Base-by-base conservation (phyloP, 2,797 vertebrate genomes). In the Microctenopoma lineatum region DNA sequence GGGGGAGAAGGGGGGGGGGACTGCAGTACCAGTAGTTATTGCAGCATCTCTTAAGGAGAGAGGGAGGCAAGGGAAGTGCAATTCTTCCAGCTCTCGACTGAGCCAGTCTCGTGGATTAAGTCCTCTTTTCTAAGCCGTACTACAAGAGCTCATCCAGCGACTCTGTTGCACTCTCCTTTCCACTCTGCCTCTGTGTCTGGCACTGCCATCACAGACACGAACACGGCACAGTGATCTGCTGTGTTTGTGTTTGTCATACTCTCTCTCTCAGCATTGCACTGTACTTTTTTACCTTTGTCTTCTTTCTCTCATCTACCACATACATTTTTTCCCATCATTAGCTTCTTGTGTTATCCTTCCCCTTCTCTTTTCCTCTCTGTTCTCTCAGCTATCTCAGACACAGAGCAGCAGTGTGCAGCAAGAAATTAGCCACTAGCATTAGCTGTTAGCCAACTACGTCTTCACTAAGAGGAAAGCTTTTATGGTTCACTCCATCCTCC, bases 101-200 rank as follows among this genome's bases (percentile, higher is more conserved):
- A 70, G 82, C 70, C 70, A 86, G 87, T 86, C 60, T 85, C 83
- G 77, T 90, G 91, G 91, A 92, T 89, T 92, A 88, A 88, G 86
- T 90, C 70, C 80, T 67, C 58, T 86, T 79, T 77, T 82, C 66
- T 85, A 87, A 90, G 85, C 83, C 87, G 80, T 59, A 62, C 65
- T 57, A 75, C 76, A 84, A 46, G 89, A 80, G 87, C 81, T 83
- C 86, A 88, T 88, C 79, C 75, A 18, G 34, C 63, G 81, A 71
- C 56, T 75, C 68, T 70, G 51, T 74, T 46, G 16, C 84, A 56
- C 70, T 63, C 69, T 63, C 52, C 64, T 21, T 66, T 18, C 56
- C 70, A 36, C 77, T 63, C 76, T 61, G 16, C 46, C 70, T 75
- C 59, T 60, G 10, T 70, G 58, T 50, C 48, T 56, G 76, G 67